These are phyloP conservation scores for Pedetes capensis DNA, from an alignment of 2,113 vertebrate genomes.

Conservation along the genomic window DNA sequence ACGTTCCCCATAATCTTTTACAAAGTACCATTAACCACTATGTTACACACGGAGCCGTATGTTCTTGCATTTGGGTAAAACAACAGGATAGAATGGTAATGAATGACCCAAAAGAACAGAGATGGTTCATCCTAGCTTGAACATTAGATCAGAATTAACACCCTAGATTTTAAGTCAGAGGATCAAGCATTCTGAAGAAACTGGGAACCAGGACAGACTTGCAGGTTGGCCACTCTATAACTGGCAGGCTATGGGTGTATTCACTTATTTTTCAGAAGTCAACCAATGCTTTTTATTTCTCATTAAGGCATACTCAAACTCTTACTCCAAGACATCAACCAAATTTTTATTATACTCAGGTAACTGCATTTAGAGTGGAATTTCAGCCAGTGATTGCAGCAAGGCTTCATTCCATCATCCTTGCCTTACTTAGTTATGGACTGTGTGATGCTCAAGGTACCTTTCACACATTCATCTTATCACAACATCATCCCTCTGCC, in stretches of 20 bases:
- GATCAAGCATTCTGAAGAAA: background rate
- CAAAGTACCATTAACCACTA: background rate
- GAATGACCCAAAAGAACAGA: background rate
- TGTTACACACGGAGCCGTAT: background rate
- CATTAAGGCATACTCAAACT: background rate
- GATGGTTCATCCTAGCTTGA: background rate
- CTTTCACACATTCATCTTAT: background rate
- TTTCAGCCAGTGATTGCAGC: background rate
- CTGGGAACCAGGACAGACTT: background rate
- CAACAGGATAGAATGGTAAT: background rate
- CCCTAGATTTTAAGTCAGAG: background rate
- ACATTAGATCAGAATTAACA: background rate
- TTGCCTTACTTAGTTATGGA: background rate
- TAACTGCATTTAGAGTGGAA: background rate
- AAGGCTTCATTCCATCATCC: background rate
- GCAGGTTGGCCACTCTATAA: background rate
- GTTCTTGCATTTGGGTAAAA: background rate
- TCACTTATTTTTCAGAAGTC: background rate
- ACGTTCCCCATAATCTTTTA: background rate
- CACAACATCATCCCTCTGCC: background rate
- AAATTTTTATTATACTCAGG: background rate
- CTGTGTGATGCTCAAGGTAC: background rate
- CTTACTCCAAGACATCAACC: background rate
- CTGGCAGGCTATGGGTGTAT: background rate
- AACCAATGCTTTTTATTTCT: background rate